Conservation (phyloP, 2,888 invertebrate genomes). For the Ophion slaviceki region DNA sequence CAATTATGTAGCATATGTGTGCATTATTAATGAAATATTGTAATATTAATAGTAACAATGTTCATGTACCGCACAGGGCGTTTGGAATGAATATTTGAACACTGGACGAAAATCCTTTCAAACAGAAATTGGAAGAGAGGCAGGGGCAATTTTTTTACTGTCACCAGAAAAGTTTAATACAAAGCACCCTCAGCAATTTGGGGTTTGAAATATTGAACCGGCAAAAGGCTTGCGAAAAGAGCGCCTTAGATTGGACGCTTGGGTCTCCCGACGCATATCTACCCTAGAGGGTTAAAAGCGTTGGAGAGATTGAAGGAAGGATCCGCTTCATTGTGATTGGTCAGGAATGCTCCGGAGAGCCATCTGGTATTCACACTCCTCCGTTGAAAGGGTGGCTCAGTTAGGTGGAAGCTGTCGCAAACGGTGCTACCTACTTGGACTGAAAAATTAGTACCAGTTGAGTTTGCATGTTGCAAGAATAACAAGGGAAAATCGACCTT, state of each 20-base stretch:
- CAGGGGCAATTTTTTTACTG: slow-evolving; percentile 73
- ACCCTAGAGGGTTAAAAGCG: slow-evolving; percentile 73
- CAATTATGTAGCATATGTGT: not conserved
- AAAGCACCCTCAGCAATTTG: slow-evolving; percentile 68
- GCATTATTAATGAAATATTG: not conserved
- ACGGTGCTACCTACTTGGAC: slow-evolving; percentile 19
- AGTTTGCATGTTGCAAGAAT: not conserved
- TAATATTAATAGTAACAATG: not conserved
- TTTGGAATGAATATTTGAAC: not conserved
- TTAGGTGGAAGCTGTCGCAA: slow-evolving; percentile 62
- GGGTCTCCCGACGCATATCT: slow-evolving; percentile 71
- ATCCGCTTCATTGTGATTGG: slow-evolving; percentile 72
- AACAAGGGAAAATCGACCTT: not conserved
- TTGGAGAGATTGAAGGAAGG: slow-evolving; percentile 74
- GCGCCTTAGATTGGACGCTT: slow-evolving; percentile 67
- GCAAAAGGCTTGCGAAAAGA: slow-evolving; percentile 74
- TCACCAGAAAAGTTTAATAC: slow-evolving; percentile 60
- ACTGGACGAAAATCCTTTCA: not conserved
- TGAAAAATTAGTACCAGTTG: not conserved
- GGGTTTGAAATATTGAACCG: slow-evolving; percentile 74
- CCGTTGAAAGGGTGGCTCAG: slow-evolving; percentile 72
- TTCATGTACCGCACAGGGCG: not conserved
- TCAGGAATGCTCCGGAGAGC: slow-evolving; percentile 67
- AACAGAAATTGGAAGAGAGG: not conserved
- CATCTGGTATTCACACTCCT: slow-evolving; percentile 69